Percentiles rank a stretch among this genome's conserved stretches.
Evolutionary conservation across 2,888 invertebrate species (phyloP).

Genomic region (Heliconius hortense): DNA sequence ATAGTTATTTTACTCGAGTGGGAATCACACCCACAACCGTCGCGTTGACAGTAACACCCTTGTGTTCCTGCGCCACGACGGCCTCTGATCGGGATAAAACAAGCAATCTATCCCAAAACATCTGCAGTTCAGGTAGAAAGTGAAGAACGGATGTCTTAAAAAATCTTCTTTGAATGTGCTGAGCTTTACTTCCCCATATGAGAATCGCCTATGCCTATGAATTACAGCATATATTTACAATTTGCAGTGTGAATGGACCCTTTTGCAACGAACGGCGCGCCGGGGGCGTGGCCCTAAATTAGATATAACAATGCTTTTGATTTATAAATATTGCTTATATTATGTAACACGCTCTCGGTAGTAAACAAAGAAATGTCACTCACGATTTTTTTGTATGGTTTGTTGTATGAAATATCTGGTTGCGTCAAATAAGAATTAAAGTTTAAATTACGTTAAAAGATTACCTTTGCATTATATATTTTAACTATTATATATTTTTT

Average conservation of each 20-base stretch:
- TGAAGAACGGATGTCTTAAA: not conserved
- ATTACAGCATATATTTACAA: conserved; percentile 25
- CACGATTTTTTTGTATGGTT: not conserved
- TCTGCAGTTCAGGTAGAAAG: too few species aligned
- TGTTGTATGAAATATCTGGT: not conserved
- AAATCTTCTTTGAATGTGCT: not conserved
- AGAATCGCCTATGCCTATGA: conserved; percentile 16
- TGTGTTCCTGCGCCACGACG: too few species aligned
- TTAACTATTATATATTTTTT: too few species aligned
- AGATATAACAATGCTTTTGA: conserved; percentile 25
- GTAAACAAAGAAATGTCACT: conserved; percentile 20
- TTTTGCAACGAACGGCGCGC: conserved; percentile 36
- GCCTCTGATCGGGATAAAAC: too few species aligned
- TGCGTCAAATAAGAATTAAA: too few species aligned
- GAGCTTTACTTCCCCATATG: not conserved
- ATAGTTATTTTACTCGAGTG: too few species aligned
- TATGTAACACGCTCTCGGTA: conserved; percentile 13
- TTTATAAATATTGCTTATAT: conserved; percentile 23
- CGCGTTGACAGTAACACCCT: too few species aligned
- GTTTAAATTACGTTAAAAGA: not conserved
- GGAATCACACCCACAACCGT: too few species aligned
- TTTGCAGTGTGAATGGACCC: conserved; percentile 39
- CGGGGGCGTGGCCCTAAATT: conserved; percentile 37
- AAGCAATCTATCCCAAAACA: too few species aligned
- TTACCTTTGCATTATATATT: not conserved